Conservation (phyloP, 2,797 vertebrate genomes). For the Galaxias olidus region DNA sequence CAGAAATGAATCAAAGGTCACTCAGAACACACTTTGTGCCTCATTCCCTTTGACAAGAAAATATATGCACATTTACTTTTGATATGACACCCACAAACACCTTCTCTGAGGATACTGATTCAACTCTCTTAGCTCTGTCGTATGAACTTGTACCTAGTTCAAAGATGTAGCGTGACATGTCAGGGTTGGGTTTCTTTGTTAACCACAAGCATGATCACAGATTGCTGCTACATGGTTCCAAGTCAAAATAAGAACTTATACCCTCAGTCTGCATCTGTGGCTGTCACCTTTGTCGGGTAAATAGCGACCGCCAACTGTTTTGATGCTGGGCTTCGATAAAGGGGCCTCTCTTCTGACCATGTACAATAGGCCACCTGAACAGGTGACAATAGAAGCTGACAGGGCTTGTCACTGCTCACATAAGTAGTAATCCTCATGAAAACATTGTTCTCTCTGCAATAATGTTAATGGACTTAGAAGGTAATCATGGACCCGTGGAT, state of each 20-base stretch:
- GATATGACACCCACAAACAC: background rate
- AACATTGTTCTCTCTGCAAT: conserved; percentile 23
- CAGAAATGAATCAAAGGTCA: no score
- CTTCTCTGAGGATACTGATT: conserved; percentile 17
- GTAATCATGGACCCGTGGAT: conserved; percentile 57
- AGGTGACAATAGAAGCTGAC: conserved; percentile 33
- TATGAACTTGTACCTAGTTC: conserved; percentile 57
- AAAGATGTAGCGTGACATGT: conserved; percentile 53
- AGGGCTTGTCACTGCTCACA: conserved; percentile 33
- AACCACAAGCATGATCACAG: conserved; percentile 37
- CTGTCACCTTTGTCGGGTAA: conserved; percentile 9
- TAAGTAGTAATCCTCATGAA: conserved; percentile 14
- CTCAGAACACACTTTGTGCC: no score
- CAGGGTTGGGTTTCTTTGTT: conserved; percentile 61
- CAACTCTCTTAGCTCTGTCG: conserved; percentile 41
- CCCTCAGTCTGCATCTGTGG: conserved; percentile 19
- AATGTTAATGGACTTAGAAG: conserved; percentile 42
- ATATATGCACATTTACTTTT: background rate
- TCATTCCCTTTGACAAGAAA: background rate
- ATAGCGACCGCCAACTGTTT: background rate
- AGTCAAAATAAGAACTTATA: conserved; percentile 64
- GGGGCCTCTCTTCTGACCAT: conserved; percentile 6
- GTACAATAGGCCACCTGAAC: conserved; percentile 8
- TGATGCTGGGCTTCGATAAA: background rate
- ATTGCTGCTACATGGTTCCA: conserved; percentile 71